Evolutionary conservation across 2,113 vertebrate genomes (phyloP), one percentile per base, ranked within the genome.

Genomic region (Kryptolebias marmoratus): DNA sequence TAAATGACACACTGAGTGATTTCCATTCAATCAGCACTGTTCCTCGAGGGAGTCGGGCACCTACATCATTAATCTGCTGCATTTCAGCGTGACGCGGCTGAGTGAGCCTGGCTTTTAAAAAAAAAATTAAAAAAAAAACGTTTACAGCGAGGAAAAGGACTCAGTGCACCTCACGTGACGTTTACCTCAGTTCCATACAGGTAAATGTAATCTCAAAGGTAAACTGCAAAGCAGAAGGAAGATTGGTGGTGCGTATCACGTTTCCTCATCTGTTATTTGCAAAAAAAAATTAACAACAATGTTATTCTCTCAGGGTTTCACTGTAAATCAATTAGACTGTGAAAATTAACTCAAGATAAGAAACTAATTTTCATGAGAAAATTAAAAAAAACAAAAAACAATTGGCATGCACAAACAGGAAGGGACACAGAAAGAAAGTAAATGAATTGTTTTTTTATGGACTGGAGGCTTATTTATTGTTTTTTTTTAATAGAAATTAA

Each of bases 11-110:
- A 45, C 11, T 1, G n/a, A 75, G 39, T 27, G 30, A 69, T 74
- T 67, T 73, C 68, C 75, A 58, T 71, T 77, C 73, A 78, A 76
- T 82, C 70, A 47, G 1, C 10, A 8, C 18, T 10, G 22, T 71
- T 74, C 58, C 73, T 58, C 16, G 0, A 22, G 73, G 77, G 53
- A 80, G 39, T 5, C 39, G 54, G 62, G 52, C 16, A 2, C 27
- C 55, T 69, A 11, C 71, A 85, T 78, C 80, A 82, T 85, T 87
- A 82, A 87, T 87, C 56, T 0, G 11, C 58, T 42, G 62, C 54
- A 55, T 71, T 62, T 71, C 39, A n/a, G 52, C 39, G 49, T 62
- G 79, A 60, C 1, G 22, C 68, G 69, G 76, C 65, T 78, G 83
- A 87, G 49, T 57, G 59, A 83, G 76, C 52, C 44, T 2, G 4